Conservation (phyloP, 1,140 invertebrate species). For the Diachasma alloeum region DNA sequence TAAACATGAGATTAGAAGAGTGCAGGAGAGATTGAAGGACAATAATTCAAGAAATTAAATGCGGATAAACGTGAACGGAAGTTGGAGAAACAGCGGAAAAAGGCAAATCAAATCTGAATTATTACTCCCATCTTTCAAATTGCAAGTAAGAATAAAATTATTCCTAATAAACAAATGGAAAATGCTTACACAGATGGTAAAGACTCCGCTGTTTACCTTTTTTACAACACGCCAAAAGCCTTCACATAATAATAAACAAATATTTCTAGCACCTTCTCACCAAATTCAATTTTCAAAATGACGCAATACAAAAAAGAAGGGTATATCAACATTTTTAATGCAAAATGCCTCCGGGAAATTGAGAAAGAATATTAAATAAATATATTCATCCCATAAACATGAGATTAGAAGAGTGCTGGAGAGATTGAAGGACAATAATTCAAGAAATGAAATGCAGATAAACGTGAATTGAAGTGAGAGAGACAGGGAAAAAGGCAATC, state of each 20-base stretch:
- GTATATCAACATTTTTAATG: too few relatives aligned
- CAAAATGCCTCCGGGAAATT: not conserved
- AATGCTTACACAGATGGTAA: too few relatives aligned
- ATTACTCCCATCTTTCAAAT: too few relatives aligned
- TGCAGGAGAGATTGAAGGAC: not conserved
- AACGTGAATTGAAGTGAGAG: not conserved
- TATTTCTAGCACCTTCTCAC: too few relatives aligned
- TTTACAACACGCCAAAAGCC: too few relatives aligned
- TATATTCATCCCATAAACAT: not conserved
- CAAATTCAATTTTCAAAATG: too few relatives aligned
- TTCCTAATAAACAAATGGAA: too few relatives aligned
- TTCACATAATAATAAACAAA: too few relatives aligned
- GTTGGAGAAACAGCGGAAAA: not conserved
- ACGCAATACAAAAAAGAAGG: too few relatives aligned
- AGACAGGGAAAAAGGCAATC: not conserved
- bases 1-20: not conserved
- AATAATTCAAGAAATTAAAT: conserved; percentile 7
- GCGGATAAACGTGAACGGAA: not conserved
- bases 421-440: conserved; percentile 15
- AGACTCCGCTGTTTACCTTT: too few relatives aligned
- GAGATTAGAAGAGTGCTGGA: not conserved
- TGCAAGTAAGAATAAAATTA: too few relatives aligned
- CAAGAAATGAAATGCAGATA: not conserved
- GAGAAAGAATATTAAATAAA: not conserved
- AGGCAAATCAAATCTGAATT: too few relatives aligned